Base-by-base conservation (phyloP, 2,113 vertebrate genomes). In the Pollimyrus isidori region DNA sequence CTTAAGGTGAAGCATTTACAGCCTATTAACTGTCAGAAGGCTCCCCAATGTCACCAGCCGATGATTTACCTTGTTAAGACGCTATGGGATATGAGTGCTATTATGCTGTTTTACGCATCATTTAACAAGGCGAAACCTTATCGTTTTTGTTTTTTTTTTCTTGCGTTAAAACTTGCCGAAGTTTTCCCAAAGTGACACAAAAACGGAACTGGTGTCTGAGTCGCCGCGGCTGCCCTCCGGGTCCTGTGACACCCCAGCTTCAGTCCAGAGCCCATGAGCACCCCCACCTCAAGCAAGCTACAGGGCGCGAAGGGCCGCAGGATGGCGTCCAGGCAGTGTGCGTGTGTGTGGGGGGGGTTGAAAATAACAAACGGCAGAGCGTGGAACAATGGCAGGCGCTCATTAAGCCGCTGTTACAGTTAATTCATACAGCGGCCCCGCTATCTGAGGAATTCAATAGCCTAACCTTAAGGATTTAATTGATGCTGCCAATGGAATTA, bases 401-500 rank as follows among this genome's bases (percentile, higher is more conserved):
- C 35, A 87, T 90, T 88, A 88, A 90, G 86, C 86, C 69, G 9
- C 86, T 23, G 50, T 83, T 90, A 88, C 89, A 89, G 89, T 87
- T 88, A 90, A 88, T 90, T 85, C 76, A 86, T 86, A 83, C 10
- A 30, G 39, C 10, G 87, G 65, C 15, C 88, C 83, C 23, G 49
- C 42, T 90, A 89, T 30, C 85, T 49, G 83, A 26, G 88, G 89
- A 90, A 83, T 89, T 83, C 89, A 88, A 76, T 91, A 87, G 87
- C 87, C 87, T 85, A 69, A 89, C 89, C 87, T 90, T 88, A 89
- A 92, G 87, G 91, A 88, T 90, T 93, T 91, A 91, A 88, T 91
- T 90, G 90, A 89, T 94, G 76, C 90, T 91, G 91, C 88, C 90
- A 93, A 89, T 69, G 92, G 93, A 91, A 91, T 92, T 92, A 89